phyloP scores from a whole-genome alignment of 2,888 invertebrate species.

The Thymelicus sylvestris region DNA sequence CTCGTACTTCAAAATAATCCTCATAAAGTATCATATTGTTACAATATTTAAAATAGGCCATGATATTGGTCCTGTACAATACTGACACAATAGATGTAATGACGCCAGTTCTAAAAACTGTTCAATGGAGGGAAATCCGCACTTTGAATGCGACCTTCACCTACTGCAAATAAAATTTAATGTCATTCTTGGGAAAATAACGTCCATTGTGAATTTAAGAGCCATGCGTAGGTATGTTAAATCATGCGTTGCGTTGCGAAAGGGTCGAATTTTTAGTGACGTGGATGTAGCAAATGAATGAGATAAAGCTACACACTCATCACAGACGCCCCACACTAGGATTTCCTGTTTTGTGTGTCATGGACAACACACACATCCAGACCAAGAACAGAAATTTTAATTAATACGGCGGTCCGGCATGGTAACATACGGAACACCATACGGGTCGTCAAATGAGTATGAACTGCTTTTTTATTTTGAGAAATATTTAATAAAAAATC shows the following conservation, averaged over 20 bases:
- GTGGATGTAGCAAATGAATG: too few species aligned
- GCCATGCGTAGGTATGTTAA: background rate
- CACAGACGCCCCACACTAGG: too few species aligned
- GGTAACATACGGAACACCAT: too few species aligned
- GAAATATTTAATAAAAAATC: too few species aligned
- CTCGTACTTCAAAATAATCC: background rate
- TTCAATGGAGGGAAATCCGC: conserved; percentile 63
- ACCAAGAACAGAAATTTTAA: too few species aligned
- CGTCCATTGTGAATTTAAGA: conserved; percentile 21
- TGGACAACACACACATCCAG: too few species aligned
- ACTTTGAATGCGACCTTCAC: conserved; percentile 41
- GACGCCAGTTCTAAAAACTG: conserved; percentile 42
- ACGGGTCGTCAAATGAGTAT: too few species aligned
- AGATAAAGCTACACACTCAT: too few species aligned
- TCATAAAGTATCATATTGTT: too few species aligned
- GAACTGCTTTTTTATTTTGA: too few species aligned
- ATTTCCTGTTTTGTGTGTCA: too few species aligned
- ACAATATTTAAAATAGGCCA: conserved; percentile 19
- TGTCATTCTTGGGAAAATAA: conserved; percentile 31
- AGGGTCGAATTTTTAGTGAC: background rate
- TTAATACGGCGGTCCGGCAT: too few species aligned
- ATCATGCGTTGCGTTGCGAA: conserved; percentile 1
- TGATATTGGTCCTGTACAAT: conserved; percentile 21
- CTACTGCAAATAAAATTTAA: conserved; percentile 37
- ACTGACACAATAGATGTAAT: conserved; percentile 36